These are phyloP conservation scores for Microvelia longipes DNA, from an alignment of 1,140 invertebrate species.

Conservation along the genomic window DNA sequence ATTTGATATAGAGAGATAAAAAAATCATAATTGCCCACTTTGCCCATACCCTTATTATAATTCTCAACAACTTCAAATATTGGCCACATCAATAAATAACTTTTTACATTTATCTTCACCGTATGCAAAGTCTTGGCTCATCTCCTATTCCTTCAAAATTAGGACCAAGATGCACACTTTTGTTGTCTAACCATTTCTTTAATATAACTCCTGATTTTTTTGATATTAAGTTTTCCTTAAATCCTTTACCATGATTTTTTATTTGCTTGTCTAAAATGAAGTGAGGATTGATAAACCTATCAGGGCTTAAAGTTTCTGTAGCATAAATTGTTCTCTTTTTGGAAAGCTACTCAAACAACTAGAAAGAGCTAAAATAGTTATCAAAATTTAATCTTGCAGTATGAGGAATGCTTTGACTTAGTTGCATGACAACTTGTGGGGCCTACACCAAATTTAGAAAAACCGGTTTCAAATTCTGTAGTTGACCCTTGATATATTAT, in stretches of 20 bases:
- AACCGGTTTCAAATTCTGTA: conserved; percentile 10
- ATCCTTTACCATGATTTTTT: not conserved
- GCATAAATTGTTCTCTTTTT: not conserved
- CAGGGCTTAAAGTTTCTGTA: not conserved
- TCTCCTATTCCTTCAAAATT: no score
- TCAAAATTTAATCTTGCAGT: not conserved
- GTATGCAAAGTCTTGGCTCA: no score
- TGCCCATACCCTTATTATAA: no score
- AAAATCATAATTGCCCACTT: no score
- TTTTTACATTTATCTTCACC: no score
- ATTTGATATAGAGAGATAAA: no score
- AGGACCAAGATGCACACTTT: not conserved
- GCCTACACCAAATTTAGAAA: not conserved
- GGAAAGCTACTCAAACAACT: not conserved
- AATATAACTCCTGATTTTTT: not conserved
- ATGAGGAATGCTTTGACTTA: not conserved
- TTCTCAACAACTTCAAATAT: no score
- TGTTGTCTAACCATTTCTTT: not conserved
- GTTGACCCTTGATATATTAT: conserved; percentile 21
- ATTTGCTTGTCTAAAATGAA: not conserved
- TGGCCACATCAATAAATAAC: no score
- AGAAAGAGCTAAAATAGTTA: not conserved
- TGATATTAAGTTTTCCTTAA: not conserved
- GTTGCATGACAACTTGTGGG: not conserved
- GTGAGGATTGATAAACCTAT: not conserved